phyloP scores from a whole-genome alignment of 1,140 invertebrate species.

The Brachionus manjavacas region DNA sequence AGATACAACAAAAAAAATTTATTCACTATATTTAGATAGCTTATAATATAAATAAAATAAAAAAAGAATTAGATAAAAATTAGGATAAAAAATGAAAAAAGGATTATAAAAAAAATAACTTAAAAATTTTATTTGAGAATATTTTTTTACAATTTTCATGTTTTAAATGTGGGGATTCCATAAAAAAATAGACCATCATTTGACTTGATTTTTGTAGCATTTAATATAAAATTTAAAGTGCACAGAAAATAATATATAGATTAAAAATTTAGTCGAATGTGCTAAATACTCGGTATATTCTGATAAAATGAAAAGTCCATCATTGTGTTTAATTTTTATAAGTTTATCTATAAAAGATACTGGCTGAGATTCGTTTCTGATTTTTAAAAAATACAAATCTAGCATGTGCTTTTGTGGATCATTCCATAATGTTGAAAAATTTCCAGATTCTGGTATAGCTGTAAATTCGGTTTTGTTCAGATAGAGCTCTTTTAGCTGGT shows the following conservation, averaged over 20 bases:
- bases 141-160: too few species aligned
- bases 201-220: neutral
- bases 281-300: constrained; percentile 8
- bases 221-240: constrained; percentile 30
- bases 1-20: too few species aligned
- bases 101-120: too few species aligned
- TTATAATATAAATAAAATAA: too few species aligned
- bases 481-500: neutral
- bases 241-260: constrained; percentile 6
- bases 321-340: neutral
- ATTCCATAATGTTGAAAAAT: neutral
- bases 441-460: neutral
- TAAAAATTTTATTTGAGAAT: too few species aligned
- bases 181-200: neutral
- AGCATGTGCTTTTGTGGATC: neutral
- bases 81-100: too few species aligned
- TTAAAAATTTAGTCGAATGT: constrained; percentile 22
- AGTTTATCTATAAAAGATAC: neutral
- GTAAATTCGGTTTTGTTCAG: neutral
- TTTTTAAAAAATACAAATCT: neutral
- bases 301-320: neutral
- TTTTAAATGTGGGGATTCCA: too few species aligned
- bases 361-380: neutral
- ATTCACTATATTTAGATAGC: too few species aligned
- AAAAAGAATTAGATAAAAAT: too few species aligned